Base-by-base conservation (phyloP, 2,113 vertebrate genomes). In the Ciconia boyciana region DNA sequence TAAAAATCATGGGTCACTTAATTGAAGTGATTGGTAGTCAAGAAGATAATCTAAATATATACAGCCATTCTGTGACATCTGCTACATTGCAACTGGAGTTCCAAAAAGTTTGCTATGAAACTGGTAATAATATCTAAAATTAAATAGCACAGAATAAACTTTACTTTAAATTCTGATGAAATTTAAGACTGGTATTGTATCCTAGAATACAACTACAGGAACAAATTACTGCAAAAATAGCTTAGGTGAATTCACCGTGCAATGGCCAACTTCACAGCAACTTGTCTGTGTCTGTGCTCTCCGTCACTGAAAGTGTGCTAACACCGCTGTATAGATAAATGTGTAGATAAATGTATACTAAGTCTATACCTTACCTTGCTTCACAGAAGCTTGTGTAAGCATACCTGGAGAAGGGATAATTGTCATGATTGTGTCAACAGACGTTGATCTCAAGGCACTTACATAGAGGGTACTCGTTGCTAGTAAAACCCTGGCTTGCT, bases 1-100 rank as follows among this genome's bases (percentile, higher is more conserved):
- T 93, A 91, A 93, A 91, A 95, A 55, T 91, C 93, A 91, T 7
- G 10, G 51, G 62, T 39, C 41, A 74, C 43, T 70, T 90, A 81
- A 88, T 2, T 49, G 87, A 94, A 93, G 48, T 66, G 91, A 94
- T 19, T 90, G 70, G 66, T 94, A 97, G 91, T 79, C 84, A 91
- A 62, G 39, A 85, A 82, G 32, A 93, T 49, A 89, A 93, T 61
- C 84, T 87, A 93, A 94, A 94, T 71, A 93, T 69, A 79, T 24
- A 54, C n/a, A 77, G 31, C 11, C 41, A 8, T 70, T 89, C 60
- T 70, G 22, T 49, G 46, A 91, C 81, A n/a, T n/a, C 34, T 85
- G 74, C 28, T 79, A 22, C 15, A 28, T 39, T 51, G 57, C 39
- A 84, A 46, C 26, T 51, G 43, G 58, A 79, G n/a, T 87, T 82